Evolutionary conservation across 2,888 invertebrate genomes (phyloP).

Genomic region (Siphonodentalium dalli): DNA sequence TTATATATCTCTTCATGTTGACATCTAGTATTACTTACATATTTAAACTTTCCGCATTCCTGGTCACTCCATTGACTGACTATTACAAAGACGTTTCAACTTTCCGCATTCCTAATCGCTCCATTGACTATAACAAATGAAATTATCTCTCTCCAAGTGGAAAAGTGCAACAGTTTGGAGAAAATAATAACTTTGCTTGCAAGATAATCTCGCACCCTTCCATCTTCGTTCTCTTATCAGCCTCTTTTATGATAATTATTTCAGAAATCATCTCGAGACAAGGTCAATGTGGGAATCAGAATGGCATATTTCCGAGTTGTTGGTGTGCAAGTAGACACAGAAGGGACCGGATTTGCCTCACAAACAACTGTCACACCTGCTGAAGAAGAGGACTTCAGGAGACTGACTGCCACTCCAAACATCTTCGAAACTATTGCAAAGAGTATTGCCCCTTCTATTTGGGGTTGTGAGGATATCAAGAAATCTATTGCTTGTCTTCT

Average conservation of each 20-base stretch:
- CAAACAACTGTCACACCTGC: conserved; percentile 53
- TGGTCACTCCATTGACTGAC: no score
- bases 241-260: conserved; percentile 32
- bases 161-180: no score
- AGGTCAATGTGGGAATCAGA: conserved; percentile 81
- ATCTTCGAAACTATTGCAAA: conserved; percentile 87
- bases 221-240: neutral
- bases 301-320: conserved; percentile 93
- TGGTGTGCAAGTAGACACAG: conserved; percentile 85
- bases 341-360: conserved; percentile 59
- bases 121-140: no score
- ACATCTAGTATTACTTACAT: no score
- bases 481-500: conserved; percentile 94
- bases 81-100: no score
- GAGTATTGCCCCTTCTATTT: conserved; percentile 97
- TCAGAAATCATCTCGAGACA: conserved; percentile 73
- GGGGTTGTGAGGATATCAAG: conserved; percentile 91
- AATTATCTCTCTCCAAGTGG: no score
- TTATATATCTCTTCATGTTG: no score
- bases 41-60: no score
- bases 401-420: conserved; percentile 84
- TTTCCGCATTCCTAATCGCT: no score
- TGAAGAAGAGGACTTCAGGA: conserved; percentile 82
- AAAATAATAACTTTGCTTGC: no score
- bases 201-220: neutral